These are phyloP conservation scores for Actinemys pallida DNA, from an alignment of 2,113 vertebrate genomes.

Conservation along the genomic window DNA sequence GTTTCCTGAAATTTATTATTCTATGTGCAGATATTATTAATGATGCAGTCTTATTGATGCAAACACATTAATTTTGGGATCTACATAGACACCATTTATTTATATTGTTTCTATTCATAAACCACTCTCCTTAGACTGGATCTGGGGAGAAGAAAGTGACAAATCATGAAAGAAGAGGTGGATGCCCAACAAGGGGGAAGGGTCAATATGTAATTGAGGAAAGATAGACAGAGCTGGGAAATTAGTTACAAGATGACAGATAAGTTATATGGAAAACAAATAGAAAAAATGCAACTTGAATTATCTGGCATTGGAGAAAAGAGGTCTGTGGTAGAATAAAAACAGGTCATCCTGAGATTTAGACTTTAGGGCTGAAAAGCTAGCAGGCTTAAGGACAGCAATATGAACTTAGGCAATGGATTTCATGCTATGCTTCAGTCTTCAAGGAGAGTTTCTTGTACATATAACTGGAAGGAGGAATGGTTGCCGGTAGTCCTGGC, in stretches of 20 bases:
- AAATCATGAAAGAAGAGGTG: slow-evolving; percentile 42
- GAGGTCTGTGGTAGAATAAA: slow-evolving; percentile 31
- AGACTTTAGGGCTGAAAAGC: slow-evolving; percentile 32
- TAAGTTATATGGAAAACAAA: slow-evolving; percentile 36
- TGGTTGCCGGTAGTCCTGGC: slow-evolving; percentile 7
- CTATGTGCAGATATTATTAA: slow-evolving; percentile 34
- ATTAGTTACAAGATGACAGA: slow-evolving; percentile 47
- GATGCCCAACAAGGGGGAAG: slow-evolving; percentile 38
- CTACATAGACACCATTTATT: slow-evolving; percentile 58
- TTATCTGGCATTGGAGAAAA: background rate
- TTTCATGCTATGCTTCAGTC: slow-evolving; percentile 51
- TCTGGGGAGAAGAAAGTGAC: slow-evolving; percentile 51
- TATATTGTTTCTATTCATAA: slow-evolving; percentile 56
- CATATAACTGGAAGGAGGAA: slow-evolving; percentile 26
- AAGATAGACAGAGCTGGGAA: slow-evolving; percentile 37
- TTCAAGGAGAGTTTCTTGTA: slow-evolving; percentile 39
- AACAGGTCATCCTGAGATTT: slow-evolving; percentile 54
- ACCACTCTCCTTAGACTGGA: slow-evolving; percentile 57
- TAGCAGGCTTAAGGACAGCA: slow-evolving; percentile 48
- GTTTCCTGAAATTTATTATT: slow-evolving; percentile 37
- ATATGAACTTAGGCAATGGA: slow-evolving; percentile 56
- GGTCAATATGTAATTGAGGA: slow-evolving; percentile 31
- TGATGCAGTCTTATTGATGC: slow-evolving; percentile 11
- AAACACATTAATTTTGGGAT: slow-evolving; percentile 26
- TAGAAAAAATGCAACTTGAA: slow-evolving; percentile 20